Base-by-base conservation (phyloP, 30 jellyfish, hydroid and myxozoan genomes). In the Pelagia noctiluca region DNA sequence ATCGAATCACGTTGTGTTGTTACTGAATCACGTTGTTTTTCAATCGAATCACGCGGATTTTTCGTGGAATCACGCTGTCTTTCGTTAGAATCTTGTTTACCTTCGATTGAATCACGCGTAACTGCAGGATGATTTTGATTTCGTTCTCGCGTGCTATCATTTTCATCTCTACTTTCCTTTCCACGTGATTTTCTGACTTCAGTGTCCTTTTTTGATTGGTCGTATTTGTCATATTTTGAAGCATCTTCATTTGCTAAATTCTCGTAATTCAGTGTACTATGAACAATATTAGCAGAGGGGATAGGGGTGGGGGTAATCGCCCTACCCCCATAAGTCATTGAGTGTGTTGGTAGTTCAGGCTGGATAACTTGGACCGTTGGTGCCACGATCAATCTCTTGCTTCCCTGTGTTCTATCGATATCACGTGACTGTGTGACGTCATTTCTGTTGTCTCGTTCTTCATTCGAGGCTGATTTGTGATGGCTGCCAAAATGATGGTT, bases 211-310 rank as follows among this genome's bases (percentile, higher is more conserved):
- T 31, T 67, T 22, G 50, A 46, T 7, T 49, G 37, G 23, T 35
- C 71, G 1, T 11, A 24, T 16, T 62, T 30, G 1, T 3, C 35
- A 65, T n/a, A 23, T 35, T 81, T 81, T 2, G 22, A 22, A 32
- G 50, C 91, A 67, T 81, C 63, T 2, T 79, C 79, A 28, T 80
- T 62, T 18, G 64, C 89, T 18, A 60, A 81, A 25, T 48, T 69
- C 16, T 67, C 78, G 61, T 52, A 52, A 22, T 42, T 81, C 49
- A 81, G 30, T 13, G 91, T 81, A 38, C 91, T 81, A 38, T 81
- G 91, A 32, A 81, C 68, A 13, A 81, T 84, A 25, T 68, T 81
- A 24, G 91, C 91, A 3, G 91, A 81, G 32, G 91, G 91, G 35
- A 81, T n/a, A 5, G 91, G 91, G 13, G 91, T 65, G 0, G 91